phyloP scores from a whole-genome alignment of 2,797 vertebrate species.

The Hylomyscus alleni region DNA sequence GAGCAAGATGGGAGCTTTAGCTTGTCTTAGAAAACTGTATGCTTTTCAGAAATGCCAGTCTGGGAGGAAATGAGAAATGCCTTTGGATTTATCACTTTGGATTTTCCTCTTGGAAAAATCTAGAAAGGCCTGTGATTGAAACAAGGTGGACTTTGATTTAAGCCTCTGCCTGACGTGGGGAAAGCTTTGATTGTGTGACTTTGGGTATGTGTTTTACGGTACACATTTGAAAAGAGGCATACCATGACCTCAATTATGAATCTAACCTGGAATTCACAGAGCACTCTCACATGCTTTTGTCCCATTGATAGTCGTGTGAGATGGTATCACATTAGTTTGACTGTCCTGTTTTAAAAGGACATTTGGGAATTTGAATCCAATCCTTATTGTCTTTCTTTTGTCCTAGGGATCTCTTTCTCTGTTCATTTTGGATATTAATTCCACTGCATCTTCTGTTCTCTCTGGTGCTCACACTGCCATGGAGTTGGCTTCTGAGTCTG shows the following conservation, averaged over 20 bases:
- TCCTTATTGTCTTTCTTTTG: not conserved
- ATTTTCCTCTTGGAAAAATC: not conserved
- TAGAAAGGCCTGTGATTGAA: not conserved
- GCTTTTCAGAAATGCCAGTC: slow-evolving; percentile 39
- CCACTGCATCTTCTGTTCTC: not conserved
- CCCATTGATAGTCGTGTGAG: not conserved
- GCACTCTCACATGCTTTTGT: not conserved
- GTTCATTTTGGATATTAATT: not conserved
- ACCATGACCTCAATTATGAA: not conserved
- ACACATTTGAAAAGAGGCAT: not conserved
- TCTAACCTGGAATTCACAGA: not conserved
- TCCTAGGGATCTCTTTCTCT: not conserved
- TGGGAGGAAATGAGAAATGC: not conserved
- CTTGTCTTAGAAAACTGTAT: not conserved
- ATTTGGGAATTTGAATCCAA: not conserved
- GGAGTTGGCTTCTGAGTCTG: not conserved
- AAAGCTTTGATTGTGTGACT: not conserved
- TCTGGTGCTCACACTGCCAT: not conserved
- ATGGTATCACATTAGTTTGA: not conserved
- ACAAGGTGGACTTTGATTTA: not conserved
- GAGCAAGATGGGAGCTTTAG: not conserved
- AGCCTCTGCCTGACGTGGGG: not conserved
- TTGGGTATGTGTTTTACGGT: not conserved
- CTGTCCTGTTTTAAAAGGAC: not conserved
- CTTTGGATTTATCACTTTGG: not conserved